Evolutionary conservation across 2,888 invertebrate genomes (phyloP).

Genomic region (Trachelus iudaicus): DNA sequence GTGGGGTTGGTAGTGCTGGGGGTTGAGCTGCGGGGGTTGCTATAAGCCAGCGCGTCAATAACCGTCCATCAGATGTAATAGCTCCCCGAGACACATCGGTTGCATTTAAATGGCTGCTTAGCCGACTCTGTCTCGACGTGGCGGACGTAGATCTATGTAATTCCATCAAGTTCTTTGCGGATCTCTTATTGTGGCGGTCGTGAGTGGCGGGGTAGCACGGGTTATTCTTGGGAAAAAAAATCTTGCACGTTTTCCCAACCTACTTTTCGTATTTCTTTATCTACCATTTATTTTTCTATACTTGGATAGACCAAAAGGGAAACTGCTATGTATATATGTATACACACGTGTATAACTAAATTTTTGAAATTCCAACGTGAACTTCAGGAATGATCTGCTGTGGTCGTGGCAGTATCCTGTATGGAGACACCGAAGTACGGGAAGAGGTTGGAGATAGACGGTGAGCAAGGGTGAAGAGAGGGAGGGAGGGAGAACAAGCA

Average conservation of each 20-base stretch:
- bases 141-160: slow-evolving; percentile 65
- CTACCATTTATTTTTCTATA: too few species aligned
- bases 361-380: too few species aligned
- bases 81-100: slow-evolving; percentile 67
- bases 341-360: too few species aligned
- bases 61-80: slow-evolving; percentile 67
- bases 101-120: slow-evolving; percentile 67
- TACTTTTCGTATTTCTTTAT: not conserved
- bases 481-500: slow-evolving; percentile 27
- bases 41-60: slow-evolving; percentile 66
- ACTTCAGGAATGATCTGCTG: too few species aligned
- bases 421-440: slow-evolving; percentile 41
- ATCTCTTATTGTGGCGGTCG: slow-evolving; percentile 58
- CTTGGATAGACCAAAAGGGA: too few species aligned
- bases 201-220: not conserved
- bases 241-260: not conserved
- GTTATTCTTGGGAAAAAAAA: not conserved
- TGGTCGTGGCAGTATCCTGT: slow-evolving; percentile 5
- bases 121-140: slow-evolving; percentile 65
- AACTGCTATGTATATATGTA: too few species aligned
- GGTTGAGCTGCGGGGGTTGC: slow-evolving; percentile 27
- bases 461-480: slow-evolving; percentile 11
- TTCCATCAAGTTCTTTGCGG: slow-evolving; percentile 64
- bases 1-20: slow-evolving; percentile 26
- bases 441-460: slow-evolving; percentile 9